These are phyloP conservation scores for Phyllotreta striolata DNA, from an alignment of 2,888 invertebrate species.

Conservation along the genomic window DNA sequence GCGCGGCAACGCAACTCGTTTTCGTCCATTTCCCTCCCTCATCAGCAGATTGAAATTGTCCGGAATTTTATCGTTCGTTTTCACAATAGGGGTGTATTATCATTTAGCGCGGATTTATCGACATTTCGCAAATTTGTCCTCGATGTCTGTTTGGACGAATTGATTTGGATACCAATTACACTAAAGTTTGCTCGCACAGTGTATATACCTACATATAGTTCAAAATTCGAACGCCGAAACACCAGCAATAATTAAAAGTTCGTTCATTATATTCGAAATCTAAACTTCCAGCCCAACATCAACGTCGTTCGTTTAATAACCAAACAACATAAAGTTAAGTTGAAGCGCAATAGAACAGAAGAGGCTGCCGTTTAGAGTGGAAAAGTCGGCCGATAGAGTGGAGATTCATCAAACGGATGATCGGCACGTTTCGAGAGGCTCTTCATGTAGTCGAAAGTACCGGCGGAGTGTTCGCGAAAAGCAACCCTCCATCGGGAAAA, in stretches of 20 bases:
- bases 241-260: too few relatives aligned
- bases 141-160: too few relatives aligned
- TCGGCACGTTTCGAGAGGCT: conserved; percentile 57
- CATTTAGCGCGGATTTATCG: conserved; percentile 51
- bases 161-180: too few relatives aligned
- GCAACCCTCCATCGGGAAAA: conserved; percentile 46
- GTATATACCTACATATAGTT: too few relatives aligned
- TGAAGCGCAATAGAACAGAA: conserved; percentile 13
- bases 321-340: too few relatives aligned
- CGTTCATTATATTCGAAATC: too few relatives aligned
- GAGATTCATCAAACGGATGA: conserved; percentile 58
- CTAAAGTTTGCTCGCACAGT: too few relatives aligned
- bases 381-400: conserved; percentile 47
- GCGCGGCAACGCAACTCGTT: conserved; percentile 38
- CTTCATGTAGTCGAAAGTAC: conserved; percentile 56
- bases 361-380: conserved; percentile 30
- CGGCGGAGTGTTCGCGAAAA: conserved; percentile 51
- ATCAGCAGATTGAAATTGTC: conserved; percentile 53
- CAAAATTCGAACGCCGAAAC: too few relatives aligned
- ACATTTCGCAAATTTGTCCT: conserved; percentile 18
- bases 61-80: conserved; percentile 52
- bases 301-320: too few relatives aligned
- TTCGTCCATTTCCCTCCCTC: conserved; percentile 46
- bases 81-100: conserved; percentile 54
- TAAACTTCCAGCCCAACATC: too few relatives aligned